These are phyloP conservation scores for Saturnia pavonia DNA, from an alignment of 2,888 invertebrate species.

Conservation along the genomic window DNA sequence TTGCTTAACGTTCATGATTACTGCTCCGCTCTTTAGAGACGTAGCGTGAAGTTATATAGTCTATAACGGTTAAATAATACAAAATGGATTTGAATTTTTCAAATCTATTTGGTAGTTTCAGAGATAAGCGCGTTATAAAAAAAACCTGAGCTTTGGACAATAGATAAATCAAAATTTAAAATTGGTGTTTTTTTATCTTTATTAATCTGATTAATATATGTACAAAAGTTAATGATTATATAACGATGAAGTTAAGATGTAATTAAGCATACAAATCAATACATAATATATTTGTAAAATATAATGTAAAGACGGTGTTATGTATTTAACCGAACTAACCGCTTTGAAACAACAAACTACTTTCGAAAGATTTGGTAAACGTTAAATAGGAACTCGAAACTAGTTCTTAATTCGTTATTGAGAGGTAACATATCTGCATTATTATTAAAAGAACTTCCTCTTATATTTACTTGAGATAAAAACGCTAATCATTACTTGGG, in stretches of 20 bases:
- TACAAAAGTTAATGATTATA: not conserved
- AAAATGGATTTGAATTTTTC: too few relatives aligned
- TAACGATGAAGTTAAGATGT: not conserved
- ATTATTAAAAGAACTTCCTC: not conserved
- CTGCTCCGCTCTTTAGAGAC: too few relatives aligned
- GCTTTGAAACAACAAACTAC: slow-evolving; percentile 3
- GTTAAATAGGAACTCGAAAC: not conserved
- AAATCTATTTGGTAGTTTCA: too few relatives aligned
- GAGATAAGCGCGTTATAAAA: too few relatives aligned
- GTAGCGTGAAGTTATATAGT: too few relatives aligned
- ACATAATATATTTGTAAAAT: not conserved
- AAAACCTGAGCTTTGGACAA: not conserved
- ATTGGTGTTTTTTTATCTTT: not conserved
- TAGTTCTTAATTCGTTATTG: not conserved
- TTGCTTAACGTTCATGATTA: too few relatives aligned
- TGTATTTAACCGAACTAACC: not conserved
- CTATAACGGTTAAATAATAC: too few relatives aligned
- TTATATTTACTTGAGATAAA: not conserved
- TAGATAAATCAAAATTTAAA: not conserved
- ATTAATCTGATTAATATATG: not conserved
- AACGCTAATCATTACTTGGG: not conserved
- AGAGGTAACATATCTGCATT: not conserved
- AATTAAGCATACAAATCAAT: not conserved
- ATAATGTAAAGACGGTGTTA: not conserved
- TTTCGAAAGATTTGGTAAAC: not conserved